Percentiles rank a stretch among this genome's conserved stretches.
phyloP scores from a whole-genome alignment of 2,888 invertebrate species.

The Caenorhabditis sp. region DNA sequence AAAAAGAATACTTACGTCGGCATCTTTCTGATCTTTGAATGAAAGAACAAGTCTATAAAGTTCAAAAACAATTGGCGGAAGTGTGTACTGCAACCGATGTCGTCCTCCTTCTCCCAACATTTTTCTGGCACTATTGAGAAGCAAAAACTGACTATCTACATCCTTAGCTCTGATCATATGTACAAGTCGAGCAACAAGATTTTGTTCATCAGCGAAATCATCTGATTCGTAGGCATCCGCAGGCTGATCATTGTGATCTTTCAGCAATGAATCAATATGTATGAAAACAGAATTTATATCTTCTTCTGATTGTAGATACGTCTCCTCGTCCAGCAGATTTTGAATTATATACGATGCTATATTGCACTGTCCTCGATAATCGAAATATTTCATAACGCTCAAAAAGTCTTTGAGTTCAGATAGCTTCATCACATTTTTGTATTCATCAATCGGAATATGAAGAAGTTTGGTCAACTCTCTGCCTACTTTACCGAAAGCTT shows the following conservation, averaged over 20 bases:
- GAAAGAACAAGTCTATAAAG: slow-evolving; percentile 81
- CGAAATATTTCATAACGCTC: slow-evolving; percentile 85
- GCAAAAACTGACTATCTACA: slow-evolving; percentile 77
- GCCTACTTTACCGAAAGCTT: slow-evolving; percentile 84
- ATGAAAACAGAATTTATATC: slow-evolving; percentile 77
- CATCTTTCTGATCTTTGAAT: slow-evolving; percentile 44
- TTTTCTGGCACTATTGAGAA: slow-evolving; percentile 86
- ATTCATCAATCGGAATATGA: slow-evolving; percentile 92
- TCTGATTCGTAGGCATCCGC: slow-evolving; percentile 25
- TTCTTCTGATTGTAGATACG: slow-evolving; percentile 85
- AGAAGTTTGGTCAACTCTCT: slow-evolving; percentile 90
- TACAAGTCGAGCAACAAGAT: slow-evolving; percentile 80
- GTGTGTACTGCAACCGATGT: slow-evolving; percentile 84
- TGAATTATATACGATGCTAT: slow-evolving; percentile 84
- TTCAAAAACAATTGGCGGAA: slow-evolving; percentile 93
- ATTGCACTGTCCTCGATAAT: slow-evolving; percentile 83
- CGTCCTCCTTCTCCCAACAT: slow-evolving; percentile 90
- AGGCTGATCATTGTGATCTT: slow-evolving; percentile 78
- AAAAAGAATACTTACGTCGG: slow-evolving; percentile 11
- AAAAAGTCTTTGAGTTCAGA: slow-evolving; percentile 87
- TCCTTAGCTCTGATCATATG: slow-evolving; percentile 73
- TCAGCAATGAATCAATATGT: slow-evolving; percentile 85
- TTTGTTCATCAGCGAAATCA: slow-evolving; percentile 81
- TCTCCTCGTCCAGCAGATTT: slow-evolving; percentile 80
- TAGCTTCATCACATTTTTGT: slow-evolving; percentile 83